Percentiles rank a stretch among this genome's conserved stretches.
Evolutionary conservation across 2,888 invertebrate genomes (phyloP).

Genomic region (Cyclophora punctaria): DNA sequence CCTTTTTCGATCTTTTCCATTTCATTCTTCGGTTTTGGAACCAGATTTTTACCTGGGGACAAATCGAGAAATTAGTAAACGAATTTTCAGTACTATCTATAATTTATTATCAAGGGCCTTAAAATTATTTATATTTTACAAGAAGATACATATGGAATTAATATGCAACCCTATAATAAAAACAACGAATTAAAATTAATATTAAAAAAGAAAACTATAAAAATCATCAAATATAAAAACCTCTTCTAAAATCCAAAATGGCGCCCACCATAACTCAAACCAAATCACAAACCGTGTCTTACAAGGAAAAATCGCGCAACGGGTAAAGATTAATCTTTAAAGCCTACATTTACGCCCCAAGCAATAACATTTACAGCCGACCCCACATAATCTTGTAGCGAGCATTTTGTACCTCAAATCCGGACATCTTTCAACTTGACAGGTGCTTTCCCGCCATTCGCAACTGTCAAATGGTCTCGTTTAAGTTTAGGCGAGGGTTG

Average conservation of each 20-base stretch:
- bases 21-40: constrained; percentile 99
- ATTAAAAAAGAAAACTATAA: too few relatives aligned
- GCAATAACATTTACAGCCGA: constrained; percentile 54
- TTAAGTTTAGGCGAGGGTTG: constrained; percentile 16
- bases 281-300: constrained; percentile 1
- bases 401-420: constrained; percentile 52
- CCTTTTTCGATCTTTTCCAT: constrained; percentile 98
- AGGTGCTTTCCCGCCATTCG: constrained; percentile 48
- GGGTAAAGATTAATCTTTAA: constrained; percentile 55
- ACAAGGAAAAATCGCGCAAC: constrained; percentile 17
- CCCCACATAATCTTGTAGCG: constrained; percentile 49
- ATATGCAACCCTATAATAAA: too few relatives aligned
- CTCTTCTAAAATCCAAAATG: too few relatives aligned
- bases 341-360: constrained; percentile 45
- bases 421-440: constrained; percentile 52
- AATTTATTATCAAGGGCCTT: too few relatives aligned
- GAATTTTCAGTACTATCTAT: too few relatives aligned
- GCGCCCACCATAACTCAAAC: too few relatives aligned
- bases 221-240: too few relatives aligned
- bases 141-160: too few relatives aligned
- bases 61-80: constrained; percentile 21
- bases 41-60: constrained; percentile 94
- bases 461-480: constrained; percentile 55
- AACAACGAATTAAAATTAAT: too few relatives aligned
- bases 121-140: too few relatives aligned